Percentiles rank a stretch among this genome's conserved stretches.
Conservation (phyloP, 2,888 invertebrate species). For the Rapana venosa region DNA sequence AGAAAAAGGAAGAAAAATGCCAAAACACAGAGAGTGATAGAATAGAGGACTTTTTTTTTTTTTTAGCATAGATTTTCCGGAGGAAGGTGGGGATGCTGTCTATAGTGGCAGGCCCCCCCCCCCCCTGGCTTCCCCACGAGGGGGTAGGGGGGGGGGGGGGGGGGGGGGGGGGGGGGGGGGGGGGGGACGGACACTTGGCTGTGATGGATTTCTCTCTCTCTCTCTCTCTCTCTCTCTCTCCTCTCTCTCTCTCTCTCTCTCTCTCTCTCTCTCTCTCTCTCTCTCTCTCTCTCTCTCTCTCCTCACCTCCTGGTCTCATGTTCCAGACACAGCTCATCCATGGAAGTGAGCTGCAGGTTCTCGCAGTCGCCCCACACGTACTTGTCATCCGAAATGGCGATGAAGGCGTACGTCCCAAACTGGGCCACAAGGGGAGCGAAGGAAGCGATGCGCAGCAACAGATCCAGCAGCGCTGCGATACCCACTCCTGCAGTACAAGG, state of each 20-base stretch:
- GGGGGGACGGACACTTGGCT: neutral
- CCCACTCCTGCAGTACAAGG: constrained; percentile 62
- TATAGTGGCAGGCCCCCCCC: too few relatives aligned
- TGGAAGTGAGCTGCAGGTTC: constrained; percentile 43
- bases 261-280: neutral
- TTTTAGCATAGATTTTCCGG: too few relatives aligned
- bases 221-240: neutral
- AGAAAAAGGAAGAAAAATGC: too few relatives aligned
- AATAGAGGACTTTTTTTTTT: too few relatives aligned
- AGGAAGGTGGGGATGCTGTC: too few relatives aligned
- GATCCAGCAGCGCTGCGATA: constrained; percentile 65
- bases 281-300: neutral
- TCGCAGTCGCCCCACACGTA: constrained; percentile 67
- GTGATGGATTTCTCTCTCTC: neutral
- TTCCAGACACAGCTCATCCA: constrained; percentile 13
- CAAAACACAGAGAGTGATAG: too few relatives aligned
- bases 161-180: too few relatives aligned
- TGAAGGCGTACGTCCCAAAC: constrained; percentile 69
- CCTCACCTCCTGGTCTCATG: neutral
- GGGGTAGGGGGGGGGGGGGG: too few relatives aligned
- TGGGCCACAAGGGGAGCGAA: constrained; percentile 70
- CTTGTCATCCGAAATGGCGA: constrained; percentile 63
- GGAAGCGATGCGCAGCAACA: constrained; percentile 65
- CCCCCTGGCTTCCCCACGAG: too few relatives aligned
- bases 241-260: constrained; percentile 3